These are phyloP conservation scores for Piliocolobus tephrosceles DNA, from an alignment of 2,113 vertebrate genomes.

Conservation along the genomic window DNA sequence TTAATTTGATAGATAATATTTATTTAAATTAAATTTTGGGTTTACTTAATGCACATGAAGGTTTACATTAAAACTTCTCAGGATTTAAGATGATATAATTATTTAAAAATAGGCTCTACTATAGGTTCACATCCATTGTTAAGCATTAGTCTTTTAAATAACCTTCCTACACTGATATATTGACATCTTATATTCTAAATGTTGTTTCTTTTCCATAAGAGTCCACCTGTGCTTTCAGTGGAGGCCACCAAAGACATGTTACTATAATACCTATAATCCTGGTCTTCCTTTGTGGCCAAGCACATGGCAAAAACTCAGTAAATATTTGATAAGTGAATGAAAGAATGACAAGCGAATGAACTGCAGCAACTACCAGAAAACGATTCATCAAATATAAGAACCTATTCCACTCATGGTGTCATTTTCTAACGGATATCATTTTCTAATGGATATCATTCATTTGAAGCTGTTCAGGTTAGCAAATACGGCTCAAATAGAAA, in stretches of 20 bases:
- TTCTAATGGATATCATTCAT: neutral
- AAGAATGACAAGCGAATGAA: neutral
- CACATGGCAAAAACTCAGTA: neutral
- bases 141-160: neutral
- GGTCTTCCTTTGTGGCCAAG: neutral
- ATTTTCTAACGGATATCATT: neutral
- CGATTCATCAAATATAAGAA: neutral
- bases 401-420: neutral
- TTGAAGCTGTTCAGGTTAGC: neutral
- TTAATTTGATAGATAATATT: neutral
- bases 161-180: neutral
- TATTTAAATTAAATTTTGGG: conserved; percentile 26
- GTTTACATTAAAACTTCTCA: neutral
- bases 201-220: neutral
- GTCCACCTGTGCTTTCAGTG: neutral
- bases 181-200: neutral
- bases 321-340: conserved; percentile 17
- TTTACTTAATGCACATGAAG: neutral
- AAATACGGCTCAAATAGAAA: neutral
- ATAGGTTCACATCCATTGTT: neutral
- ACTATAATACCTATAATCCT: neutral
- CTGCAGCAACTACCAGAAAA: neutral
- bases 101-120: neutral
- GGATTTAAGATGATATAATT: neutral
- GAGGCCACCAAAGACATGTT: neutral